Conservation (phyloP, 2,888 invertebrate species). For the Pristionchus maxplancki region DNA sequence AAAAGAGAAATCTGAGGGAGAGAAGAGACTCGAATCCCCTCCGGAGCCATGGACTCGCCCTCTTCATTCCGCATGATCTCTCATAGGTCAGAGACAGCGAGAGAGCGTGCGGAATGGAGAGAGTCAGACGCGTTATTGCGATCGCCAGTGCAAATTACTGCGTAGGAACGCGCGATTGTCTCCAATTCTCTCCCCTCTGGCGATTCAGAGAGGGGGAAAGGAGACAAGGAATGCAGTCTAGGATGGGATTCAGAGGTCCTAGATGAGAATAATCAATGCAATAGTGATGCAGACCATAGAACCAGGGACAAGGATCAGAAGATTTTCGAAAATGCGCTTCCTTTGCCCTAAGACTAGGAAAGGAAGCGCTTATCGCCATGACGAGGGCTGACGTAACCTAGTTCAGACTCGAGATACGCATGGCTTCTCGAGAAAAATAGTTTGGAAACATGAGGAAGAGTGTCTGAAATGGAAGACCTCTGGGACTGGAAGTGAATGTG, state of each 20-base stretch:
- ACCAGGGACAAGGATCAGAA: not conserved
- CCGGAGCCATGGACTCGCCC: not conserved
- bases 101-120: not conserved
- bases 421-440: not conserved
- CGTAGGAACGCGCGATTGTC: not conserved
- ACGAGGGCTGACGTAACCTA: not conserved
- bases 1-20: not conserved
- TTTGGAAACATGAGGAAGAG: not conserved
- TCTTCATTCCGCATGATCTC: not conserved
- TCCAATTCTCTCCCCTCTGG: not conserved
- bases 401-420: not conserved
- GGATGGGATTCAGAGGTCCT: not conserved
- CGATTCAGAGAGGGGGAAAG: not conserved
- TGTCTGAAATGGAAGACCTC: constrained; percentile 23
- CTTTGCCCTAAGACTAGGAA: too few relatives aligned
- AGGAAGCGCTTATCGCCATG: not conserved
- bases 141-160: constrained; percentile 7
- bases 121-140: not conserved
- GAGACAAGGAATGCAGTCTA: not conserved
- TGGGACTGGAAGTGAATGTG: not conserved
- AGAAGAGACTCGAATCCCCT: not conserved
- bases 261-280: not conserved
- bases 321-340: not conserved
- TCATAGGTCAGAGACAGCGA: not conserved
- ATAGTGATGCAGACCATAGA: not conserved